These are phyloP conservation scores for Oxygymnocypris stewartii DNA, from an alignment of 2,113 vertebrate genomes.

Conservation along the genomic window DNA sequence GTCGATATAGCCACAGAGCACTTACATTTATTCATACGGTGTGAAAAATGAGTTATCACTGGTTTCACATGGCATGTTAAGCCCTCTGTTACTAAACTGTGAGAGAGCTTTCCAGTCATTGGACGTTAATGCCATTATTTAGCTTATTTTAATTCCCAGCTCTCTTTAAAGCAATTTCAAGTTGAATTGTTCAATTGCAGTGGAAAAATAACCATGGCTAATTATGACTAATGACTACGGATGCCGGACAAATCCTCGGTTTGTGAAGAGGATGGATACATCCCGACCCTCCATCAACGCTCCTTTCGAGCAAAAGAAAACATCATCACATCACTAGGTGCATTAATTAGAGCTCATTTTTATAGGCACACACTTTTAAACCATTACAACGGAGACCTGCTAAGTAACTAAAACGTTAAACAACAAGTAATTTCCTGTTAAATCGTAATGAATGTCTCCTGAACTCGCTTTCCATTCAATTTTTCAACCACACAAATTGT, in stretches of 20 bases:
- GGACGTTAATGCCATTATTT: constrained; percentile 18
- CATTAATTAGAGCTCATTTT: constrained; percentile 20
- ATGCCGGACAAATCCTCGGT: constrained; percentile 33
- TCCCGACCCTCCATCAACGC: constrained; percentile 17
- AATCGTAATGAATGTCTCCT: constrained; percentile 35
- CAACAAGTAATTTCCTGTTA: constrained; percentile 24
- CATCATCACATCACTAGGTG: constrained; percentile 1
- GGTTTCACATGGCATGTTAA: background rate
- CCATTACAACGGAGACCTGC: constrained; percentile 22
- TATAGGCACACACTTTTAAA: background rate
- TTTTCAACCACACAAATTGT: background rate
- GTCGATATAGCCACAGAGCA: background rate
- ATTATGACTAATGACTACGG: constrained; percentile 43
- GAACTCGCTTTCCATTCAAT: constrained; percentile 2
- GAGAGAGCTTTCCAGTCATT: constrained; percentile 35
- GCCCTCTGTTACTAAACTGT: constrained; percentile 19
- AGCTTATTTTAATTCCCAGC: constrained; percentile 38
- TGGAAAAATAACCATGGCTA: constrained; percentile 46
- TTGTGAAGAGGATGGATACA: constrained; percentile 5
- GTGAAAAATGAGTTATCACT: background rate
- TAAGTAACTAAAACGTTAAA: constrained; percentile 26
- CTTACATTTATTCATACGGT: background rate
- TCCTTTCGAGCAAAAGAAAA: constrained; percentile 25
- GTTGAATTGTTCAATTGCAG: constrained; percentile 46
- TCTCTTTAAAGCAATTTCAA: constrained; percentile 43